phyloP scores from a whole-genome alignment of 2,888 invertebrate genomes.

The Tachystola acroxantha region DNA sequence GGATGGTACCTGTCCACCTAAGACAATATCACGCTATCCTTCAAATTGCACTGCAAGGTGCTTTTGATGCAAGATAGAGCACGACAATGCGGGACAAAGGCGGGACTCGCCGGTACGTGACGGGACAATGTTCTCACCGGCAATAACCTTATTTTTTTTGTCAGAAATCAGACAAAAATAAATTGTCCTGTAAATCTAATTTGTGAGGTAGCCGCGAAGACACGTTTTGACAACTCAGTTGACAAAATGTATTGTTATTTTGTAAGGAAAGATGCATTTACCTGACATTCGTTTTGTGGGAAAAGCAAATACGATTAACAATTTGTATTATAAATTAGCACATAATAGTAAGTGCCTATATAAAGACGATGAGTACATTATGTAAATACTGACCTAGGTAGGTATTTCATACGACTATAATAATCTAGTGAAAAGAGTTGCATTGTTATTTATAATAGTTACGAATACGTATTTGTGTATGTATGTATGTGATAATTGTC shows the following conservation, averaged over 20 bases:
- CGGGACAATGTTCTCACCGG: conserved; percentile 39
- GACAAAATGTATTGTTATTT: conserved; percentile 14
- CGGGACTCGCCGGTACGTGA: conserved; percentile 49
- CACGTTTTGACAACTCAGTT: conserved; percentile 47
- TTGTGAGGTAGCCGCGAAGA: conserved; percentile 51
- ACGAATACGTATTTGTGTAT: too few species aligned
- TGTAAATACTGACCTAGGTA: too few species aligned
- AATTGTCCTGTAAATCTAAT: conserved; percentile 47
- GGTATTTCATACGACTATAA: neutral
- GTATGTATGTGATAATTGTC: too few species aligned
- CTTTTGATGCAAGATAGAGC: conserved; percentile 42
- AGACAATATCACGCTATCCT: conserved; percentile 56
- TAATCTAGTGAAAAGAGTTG: neutral
- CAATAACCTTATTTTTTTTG: conserved; percentile 3
- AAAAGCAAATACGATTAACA: conserved; percentile 6
- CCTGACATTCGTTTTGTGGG: conserved; percentile 4
- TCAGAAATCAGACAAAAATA: conserved; percentile 21
- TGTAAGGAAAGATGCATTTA: conserved; percentile 7
- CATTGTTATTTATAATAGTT: neutral
- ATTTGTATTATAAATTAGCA: neutral
- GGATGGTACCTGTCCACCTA: conserved; percentile 57
- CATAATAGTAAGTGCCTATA: too few species aligned
- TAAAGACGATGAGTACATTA: too few species aligned
- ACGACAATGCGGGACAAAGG: conserved; percentile 16
- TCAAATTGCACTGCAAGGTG: conserved; percentile 59